A percentile compares a stretch with the other conserved stretches of the same genome.
Conservation (phyloP, 1,140 invertebrate species). For the Drosophila asahinai region DNA sequence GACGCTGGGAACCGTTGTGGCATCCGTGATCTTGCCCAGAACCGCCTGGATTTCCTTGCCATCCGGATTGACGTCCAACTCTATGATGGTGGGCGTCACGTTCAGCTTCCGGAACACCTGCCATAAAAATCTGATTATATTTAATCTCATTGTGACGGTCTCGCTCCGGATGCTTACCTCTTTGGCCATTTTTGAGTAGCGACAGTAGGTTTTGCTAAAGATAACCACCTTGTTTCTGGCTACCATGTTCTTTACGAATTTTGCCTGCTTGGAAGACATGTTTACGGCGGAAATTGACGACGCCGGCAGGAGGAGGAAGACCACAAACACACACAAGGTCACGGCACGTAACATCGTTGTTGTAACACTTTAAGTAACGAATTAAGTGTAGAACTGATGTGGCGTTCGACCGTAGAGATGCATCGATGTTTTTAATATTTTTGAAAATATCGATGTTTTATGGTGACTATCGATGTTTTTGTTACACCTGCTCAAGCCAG, state of each 20-base stretch:
- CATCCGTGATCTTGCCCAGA: conserved; percentile 93
- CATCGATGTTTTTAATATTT: no score
- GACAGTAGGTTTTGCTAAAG: conserved; percentile 95
- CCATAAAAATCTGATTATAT: conserved; percentile 77
- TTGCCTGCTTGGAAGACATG: conserved; percentile 66
- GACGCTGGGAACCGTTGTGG: conserved; percentile 94
- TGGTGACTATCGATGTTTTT: no score
- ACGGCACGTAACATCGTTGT: conserved; percentile 62
- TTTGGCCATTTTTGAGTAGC: conserved; percentile 94
- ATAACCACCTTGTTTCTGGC: conserved; percentile 92
- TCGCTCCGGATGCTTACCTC: conserved; percentile 74
- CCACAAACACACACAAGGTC: conserved; percentile 41
- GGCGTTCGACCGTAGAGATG: conserved; percentile 61
- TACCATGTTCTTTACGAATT: conserved; percentile 88
- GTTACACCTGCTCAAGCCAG: no score
- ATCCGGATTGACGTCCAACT: conserved; percentile 93
- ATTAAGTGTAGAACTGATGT: conserved; percentile 80
- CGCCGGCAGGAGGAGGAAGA: conserved; percentile 28
- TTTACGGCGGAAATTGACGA: conserved; percentile 38
- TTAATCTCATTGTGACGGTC: conserved; percentile 4
- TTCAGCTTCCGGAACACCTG: conserved; percentile 90
- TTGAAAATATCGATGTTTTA: no score
- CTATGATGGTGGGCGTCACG: conserved; percentile 90
- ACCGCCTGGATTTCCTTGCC: conserved; percentile 92
- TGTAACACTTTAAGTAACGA: conserved; percentile 32